A percentile compares a stretch with the other conserved stretches of the same genome.
Evolutionary conservation across 2,113 vertebrate species (phyloP).

Genomic region (Calypte anna): DNA sequence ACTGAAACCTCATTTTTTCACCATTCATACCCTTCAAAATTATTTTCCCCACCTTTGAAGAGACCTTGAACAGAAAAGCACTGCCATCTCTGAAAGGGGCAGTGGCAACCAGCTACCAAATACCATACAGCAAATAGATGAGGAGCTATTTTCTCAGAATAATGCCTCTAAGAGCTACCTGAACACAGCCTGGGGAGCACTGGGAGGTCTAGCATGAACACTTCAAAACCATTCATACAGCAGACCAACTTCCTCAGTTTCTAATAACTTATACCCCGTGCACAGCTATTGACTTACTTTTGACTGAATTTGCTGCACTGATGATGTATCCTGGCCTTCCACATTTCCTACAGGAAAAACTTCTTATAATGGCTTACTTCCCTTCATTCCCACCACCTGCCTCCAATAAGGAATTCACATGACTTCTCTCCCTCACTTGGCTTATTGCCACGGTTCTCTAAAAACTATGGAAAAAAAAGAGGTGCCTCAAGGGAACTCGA

Average conservation of each 20-base stretch:
- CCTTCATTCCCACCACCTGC: neutral
- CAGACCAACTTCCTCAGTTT: neutral
- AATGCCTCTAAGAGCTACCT: neutral
- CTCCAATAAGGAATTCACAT: neutral
- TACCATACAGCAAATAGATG: rapidly evolving
- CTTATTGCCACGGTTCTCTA: neutral
- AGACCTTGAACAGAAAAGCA: neutral
- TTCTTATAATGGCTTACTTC: neutral
- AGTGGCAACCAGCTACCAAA: neutral
- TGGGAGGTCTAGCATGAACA: rapidly evolving
- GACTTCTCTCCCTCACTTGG: neutral
- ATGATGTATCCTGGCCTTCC: neutral
- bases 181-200: neutral
- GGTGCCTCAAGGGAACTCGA: neutral
- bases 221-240: neutral
- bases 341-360: neutral
- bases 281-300: neutral
- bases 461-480: neutral
- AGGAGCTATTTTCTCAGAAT: neutral
- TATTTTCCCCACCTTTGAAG: neutral
- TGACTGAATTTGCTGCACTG: neutral
- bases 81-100: neutral
- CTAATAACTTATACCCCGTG: neutral
- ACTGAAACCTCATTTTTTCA: neutral
- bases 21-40: neutral